Evolutionary conservation across 2,888 invertebrate genomes (phyloP).

Genomic region (Tetramorium bicarinatum): DNA sequence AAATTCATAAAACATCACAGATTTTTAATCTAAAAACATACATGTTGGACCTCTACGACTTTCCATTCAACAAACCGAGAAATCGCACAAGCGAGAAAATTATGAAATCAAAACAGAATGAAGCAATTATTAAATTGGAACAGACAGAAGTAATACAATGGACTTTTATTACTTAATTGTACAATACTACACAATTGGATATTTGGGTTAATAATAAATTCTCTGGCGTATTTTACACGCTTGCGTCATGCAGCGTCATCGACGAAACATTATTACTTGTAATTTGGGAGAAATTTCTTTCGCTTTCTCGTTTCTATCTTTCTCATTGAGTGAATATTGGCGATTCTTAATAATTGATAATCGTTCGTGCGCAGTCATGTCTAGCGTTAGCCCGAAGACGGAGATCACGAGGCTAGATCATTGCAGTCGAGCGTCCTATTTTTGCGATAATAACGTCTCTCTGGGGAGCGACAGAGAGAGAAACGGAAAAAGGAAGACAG

Average conservation of each 20-base stretch:
- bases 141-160: background rate
- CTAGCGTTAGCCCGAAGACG: background rate
- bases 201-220: background rate
- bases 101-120: constrained; percentile 2
- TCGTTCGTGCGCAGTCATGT: background rate
- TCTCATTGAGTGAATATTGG: background rate
- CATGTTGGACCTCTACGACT: background rate
- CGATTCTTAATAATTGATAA: constrained; percentile 1
- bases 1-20: background rate
- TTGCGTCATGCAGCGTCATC: background rate
- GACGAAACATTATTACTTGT: background rate
- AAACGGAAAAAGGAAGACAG: background rate
- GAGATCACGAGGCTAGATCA: constrained; percentile 14
- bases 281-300: constrained; percentile 5
- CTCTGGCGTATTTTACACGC: background rate
- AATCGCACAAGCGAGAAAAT: background rate
- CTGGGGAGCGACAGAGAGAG: background rate
- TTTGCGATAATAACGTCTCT: constrained; percentile 28
- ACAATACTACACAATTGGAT: too few relatives aligned
- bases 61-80: background rate
- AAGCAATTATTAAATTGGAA: background rate
- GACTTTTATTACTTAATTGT: constrained; percentile 1
- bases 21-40: background rate
- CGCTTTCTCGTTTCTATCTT: background rate
- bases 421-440: constrained; percentile 17